Conservation (phyloP, 2,797 vertebrate genomes). For the Tragelaphus eurycerus region DNA sequence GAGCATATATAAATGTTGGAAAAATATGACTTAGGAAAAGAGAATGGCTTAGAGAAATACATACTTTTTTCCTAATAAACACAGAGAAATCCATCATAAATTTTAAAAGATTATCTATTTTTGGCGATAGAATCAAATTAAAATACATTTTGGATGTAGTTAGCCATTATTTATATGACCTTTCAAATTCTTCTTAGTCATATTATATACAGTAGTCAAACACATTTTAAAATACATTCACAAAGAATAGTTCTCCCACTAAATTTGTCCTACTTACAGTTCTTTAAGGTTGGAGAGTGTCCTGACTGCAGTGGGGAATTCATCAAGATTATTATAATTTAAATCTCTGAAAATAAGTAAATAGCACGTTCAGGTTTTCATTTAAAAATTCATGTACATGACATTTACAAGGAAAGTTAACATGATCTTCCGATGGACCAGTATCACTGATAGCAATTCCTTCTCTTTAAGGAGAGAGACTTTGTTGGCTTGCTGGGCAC, state of each 20-base stretch:
- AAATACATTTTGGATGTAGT: slow-evolving; percentile 9
- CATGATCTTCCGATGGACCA: background rate
- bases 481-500: background rate
- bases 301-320: slow-evolving; percentile 91
- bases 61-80: background rate
- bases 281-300: slow-evolving; percentile 93
- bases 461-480: background rate
- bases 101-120: background rate
- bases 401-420: background rate
- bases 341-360: slow-evolving; percentile 88
- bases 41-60: slow-evolving; percentile 4
- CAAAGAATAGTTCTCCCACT: slow-evolving; percentile 63
- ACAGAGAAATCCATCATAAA: background rate
- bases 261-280: slow-evolving; percentile 88
- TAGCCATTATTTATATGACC: background rate
- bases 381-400: background rate
- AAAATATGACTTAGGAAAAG: slow-evolving; percentile 17
- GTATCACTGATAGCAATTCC: background rate
- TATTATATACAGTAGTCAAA: slow-evolving; percentile 53
- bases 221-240: slow-evolving; percentile 62
- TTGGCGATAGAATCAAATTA: slow-evolving; percentile 12
- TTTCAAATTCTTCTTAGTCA: slow-evolving; percentile 52
- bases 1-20: background rate
- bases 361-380: slow-evolving; percentile 64
- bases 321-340: slow-evolving; percentile 94